Evolutionary conservation across 2,113 vertebrate species (phyloP), one percentile per base, ranked within the genome.

Genomic region (Petromus typicus): DNA sequence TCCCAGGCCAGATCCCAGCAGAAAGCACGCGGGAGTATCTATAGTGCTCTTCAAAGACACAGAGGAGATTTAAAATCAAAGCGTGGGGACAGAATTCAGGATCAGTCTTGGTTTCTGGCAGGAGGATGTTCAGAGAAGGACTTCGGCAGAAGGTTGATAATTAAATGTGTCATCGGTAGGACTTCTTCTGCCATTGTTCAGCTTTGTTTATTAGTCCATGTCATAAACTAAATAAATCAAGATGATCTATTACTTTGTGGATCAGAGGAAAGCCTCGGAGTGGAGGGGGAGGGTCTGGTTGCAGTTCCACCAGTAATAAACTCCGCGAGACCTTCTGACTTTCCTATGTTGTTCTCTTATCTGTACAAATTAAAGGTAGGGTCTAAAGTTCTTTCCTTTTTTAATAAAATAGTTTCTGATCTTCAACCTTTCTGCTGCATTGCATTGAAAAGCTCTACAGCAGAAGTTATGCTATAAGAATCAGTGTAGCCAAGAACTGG

Each of bases 1-100:
- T 96, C 89, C 83, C 78, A 82, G 73, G 94, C 40, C 51, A 82
- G 79, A 97, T 93, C 83, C 57, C 95, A 71, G 54, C 40, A 84
- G 25, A 95, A 57, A 86, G 37, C 48, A 66, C 82, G 90, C 48
- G 34, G 22, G 69, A 45, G 63, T 79, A 78, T 82, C 95, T 81
- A 23, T 78, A 67, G 87, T 34, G 43, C 43, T 75, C 88, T 90
- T 90, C 89, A 96, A 67, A 76, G 91, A 48, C 83, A 91, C 16
- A 85, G 34, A 78, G 23, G 32, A 34, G 75, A 76, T 71, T 91
- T 92, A 79, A 83, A 96, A 32, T 40, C 73, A 78, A 78, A 79
- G 34, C 18, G 23, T 0, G 71, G 82, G 37, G 20, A 57, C 8
- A 40, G 63, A 64, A 25, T 32, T 83, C 37, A 80, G 2, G 56